These are phyloP conservation scores for Daboia siamensis DNA, from an alignment of 2,113 vertebrate genomes.

Conservation along the genomic window DNA sequence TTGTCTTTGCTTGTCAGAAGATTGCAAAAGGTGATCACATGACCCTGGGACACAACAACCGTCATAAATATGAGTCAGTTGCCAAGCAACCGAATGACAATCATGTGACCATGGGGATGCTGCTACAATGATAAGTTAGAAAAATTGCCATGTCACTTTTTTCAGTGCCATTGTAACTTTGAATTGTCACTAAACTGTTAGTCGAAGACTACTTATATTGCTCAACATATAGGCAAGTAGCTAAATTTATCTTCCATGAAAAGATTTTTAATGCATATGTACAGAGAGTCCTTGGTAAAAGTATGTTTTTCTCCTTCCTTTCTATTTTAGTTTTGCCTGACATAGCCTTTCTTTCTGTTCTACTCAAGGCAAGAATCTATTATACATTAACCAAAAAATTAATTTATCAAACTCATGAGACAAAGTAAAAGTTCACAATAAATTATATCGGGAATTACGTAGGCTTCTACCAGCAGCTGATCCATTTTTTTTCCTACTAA, in stretches of 20 bases:
- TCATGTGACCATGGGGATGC: neutral
- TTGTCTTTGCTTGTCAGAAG: too few relatives aligned
- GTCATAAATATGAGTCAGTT: neutral
- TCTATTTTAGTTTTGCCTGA: neutral
- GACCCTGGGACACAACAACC: too few relatives aligned
- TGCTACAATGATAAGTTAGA: neutral
- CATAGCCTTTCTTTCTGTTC: neutral
- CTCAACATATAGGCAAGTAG: neutral
- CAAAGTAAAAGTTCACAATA: conserved; percentile 25
- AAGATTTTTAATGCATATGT: neutral
- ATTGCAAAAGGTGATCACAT: too few relatives aligned
- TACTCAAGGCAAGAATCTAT: neutral
- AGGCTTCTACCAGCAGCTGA: neutral
- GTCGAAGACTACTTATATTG: neutral
- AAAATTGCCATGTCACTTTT: neutral
- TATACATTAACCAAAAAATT: neutral
- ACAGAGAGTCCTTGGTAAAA: neutral
- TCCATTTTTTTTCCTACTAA: conserved; percentile 11
- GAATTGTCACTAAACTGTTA: neutral
- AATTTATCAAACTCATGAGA: conserved; percentile 17
- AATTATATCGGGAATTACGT: conserved; percentile 12
- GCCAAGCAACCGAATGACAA: neutral
- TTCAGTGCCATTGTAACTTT: neutral
- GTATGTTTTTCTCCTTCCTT: neutral
- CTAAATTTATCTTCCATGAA: neutral